phyloP scores from a whole-genome alignment of 2,113 vertebrate genomes.

The Salvelinus namaycush region DNA sequence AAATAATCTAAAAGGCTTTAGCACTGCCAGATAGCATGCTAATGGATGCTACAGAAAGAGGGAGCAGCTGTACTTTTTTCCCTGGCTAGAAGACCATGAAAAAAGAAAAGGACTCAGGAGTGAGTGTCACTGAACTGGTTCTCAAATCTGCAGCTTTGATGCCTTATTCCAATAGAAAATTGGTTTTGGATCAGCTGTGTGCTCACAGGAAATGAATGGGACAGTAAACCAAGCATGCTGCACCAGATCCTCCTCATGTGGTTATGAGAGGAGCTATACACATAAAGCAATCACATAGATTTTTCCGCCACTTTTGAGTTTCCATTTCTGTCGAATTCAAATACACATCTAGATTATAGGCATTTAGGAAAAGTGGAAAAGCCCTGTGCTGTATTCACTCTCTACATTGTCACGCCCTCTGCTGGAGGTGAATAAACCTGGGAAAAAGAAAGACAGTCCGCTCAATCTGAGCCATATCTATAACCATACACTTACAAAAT shows the following conservation, averaged over 20 bases:
- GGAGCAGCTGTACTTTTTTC: neutral
- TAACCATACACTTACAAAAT: neutral
- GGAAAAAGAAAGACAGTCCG: neutral
- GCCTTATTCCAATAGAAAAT: slow-evolving; percentile 35
- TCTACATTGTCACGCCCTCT: neutral
- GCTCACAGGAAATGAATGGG: slow-evolving; percentile 39
- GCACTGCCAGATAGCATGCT: slow-evolving; percentile 25
- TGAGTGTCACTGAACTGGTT: slow-evolving; percentile 28
- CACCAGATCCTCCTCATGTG: neutral
- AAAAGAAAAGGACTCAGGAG: slow-evolving; percentile 23
- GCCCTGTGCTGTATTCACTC: neutral
- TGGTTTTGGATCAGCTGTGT: slow-evolving; percentile 40
- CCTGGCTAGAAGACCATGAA: neutral
- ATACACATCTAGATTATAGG: neutral
- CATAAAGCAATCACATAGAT: neutral
- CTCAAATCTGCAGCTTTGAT: slow-evolving; percentile 25
- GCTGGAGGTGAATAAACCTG: neutral
- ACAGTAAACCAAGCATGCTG: slow-evolving; percentile 27
- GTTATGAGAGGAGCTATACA: neutral
- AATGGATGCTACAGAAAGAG: slow-evolving; percentile 20
- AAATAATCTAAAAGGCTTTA: slow-evolving; percentile 8
- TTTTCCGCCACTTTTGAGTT: neutral
- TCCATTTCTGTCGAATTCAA: no score
- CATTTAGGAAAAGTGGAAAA: neutral
- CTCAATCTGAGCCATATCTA: neutral